A percentile compares a stretch with the other conserved stretches of the same genome.
Evolutionary conservation across 2,113 vertebrate genomes (phyloP).

Genomic region (Lethenteron reissneri): DNA sequence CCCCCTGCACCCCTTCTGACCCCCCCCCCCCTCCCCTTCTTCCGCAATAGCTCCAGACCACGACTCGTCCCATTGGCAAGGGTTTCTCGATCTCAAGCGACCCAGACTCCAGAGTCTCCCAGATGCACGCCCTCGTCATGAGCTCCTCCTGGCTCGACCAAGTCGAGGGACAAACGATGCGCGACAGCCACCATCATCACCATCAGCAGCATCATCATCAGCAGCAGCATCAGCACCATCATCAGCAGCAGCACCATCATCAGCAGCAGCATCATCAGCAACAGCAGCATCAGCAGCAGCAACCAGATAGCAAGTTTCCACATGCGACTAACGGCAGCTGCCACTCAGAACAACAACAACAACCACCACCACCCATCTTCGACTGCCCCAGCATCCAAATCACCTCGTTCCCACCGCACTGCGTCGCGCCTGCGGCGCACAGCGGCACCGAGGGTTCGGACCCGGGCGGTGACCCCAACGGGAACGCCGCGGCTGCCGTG

Average conservation of each 20-base stretch:
- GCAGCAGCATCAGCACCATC: no score
- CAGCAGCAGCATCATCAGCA: no score
- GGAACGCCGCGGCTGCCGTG: no score
- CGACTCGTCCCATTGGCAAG: not conserved
- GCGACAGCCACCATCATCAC: not conserved
- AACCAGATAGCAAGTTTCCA: conserved; percentile 1
- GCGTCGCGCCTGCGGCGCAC: conserved; percentile 19
- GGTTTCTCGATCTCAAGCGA: not conserved
- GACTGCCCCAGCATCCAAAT: conserved; percentile 81
- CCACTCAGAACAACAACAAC: not conserved
- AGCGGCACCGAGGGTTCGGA: conserved; percentile 23
- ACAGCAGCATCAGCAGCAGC: no score
- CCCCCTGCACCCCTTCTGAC: no score
- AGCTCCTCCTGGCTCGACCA: conserved; percentile 5
- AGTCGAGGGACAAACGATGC: no score
- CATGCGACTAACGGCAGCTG: not conserved
- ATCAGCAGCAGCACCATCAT: no score
- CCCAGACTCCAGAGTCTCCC: conserved; percentile 3
- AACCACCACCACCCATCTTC: conserved; percentile 13
- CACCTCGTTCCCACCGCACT: conserved; percentile 55
- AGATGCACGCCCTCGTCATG: not conserved
- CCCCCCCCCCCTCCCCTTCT: no score
- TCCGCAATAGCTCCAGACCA: not conserved
- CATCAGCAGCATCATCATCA: no score
- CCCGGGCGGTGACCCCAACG: conserved; percentile 15